Conservation (phyloP, 2,888 invertebrate species). For the Pardosa pseudoannulata region DNA sequence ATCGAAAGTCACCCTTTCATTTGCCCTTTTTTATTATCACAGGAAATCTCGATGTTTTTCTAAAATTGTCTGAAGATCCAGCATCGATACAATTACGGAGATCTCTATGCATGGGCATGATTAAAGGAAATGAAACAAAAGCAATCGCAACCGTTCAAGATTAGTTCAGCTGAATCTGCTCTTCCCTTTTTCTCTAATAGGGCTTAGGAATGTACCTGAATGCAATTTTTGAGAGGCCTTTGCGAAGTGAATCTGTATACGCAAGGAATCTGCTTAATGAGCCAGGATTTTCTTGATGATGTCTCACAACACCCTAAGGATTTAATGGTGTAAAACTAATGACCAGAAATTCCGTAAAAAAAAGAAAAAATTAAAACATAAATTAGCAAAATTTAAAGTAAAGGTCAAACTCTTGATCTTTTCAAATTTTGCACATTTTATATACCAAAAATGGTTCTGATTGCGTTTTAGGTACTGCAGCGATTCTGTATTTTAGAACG, state of each 20-base stretch:
- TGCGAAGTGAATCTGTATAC: neutral
- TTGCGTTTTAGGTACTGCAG: too few relatives aligned
- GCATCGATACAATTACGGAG: neutral
- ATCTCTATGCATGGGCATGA: neutral
- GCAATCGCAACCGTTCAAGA: neutral
- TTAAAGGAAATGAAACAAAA: neutral
- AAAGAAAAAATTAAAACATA: too few relatives aligned
- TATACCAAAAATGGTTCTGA: too few relatives aligned
- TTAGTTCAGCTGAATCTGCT: neutral
- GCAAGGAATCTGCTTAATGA: neutral
- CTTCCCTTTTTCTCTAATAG: neutral
- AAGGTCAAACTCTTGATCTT: too few relatives aligned
- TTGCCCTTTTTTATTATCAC: slow-evolving; percentile 12
- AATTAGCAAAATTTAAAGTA: too few relatives aligned
- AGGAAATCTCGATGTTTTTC: slow-evolving; percentile 1
- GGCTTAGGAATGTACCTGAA: neutral
- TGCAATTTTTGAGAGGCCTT: neutral
- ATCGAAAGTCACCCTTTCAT: neutral
- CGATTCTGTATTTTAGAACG: too few relatives aligned
- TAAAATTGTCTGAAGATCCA: slow-evolving; percentile 6
- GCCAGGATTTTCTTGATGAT: neutral
- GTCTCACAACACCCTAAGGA: neutral
- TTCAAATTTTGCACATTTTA: too few relatives aligned
- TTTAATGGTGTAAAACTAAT: neutral
- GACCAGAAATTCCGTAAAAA: too few relatives aligned